Conservation (phyloP, 2,113 vertebrate genomes). For the Erythrocercus mccallii region DNA sequence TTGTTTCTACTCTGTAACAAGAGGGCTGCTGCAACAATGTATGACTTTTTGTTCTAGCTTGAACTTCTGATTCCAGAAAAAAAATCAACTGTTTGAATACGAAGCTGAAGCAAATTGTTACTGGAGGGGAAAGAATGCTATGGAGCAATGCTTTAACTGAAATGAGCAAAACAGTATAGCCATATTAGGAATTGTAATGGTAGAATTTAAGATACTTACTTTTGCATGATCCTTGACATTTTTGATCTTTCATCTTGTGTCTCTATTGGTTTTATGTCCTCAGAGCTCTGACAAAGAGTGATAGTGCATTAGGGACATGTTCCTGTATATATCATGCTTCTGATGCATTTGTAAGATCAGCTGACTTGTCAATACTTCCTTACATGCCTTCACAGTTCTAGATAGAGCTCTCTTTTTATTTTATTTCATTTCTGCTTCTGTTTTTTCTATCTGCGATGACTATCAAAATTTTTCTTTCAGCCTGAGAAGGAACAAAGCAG, state of each 20-base stretch:
- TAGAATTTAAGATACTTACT: background rate
- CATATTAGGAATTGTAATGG: background rate
- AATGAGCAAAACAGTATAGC: background rate
- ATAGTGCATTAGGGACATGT: background rate
- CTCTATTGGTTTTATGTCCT: background rate
- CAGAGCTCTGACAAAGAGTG: background rate
- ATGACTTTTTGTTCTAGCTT: background rate
- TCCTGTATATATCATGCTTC: background rate
- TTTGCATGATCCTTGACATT: background rate
- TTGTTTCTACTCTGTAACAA: background rate
- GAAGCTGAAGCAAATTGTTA: background rate
- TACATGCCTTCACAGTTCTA: background rate
- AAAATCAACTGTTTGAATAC: background rate
- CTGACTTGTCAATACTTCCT: background rate
- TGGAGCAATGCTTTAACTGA: background rate
- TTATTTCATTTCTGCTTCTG: background rate
- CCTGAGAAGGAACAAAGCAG: background rate
- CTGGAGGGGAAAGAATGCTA: background rate
- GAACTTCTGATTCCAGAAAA: background rate
- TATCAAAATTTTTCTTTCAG: conserved; percentile 5
- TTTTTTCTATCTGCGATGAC: background rate
- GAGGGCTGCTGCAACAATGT: background rate
- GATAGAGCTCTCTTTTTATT: background rate
- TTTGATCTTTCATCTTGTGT: background rate
- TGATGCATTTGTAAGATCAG: background rate